Conservation (phyloP, 2,888 invertebrate genomes). For the Dryadula phaetusa region DNA sequence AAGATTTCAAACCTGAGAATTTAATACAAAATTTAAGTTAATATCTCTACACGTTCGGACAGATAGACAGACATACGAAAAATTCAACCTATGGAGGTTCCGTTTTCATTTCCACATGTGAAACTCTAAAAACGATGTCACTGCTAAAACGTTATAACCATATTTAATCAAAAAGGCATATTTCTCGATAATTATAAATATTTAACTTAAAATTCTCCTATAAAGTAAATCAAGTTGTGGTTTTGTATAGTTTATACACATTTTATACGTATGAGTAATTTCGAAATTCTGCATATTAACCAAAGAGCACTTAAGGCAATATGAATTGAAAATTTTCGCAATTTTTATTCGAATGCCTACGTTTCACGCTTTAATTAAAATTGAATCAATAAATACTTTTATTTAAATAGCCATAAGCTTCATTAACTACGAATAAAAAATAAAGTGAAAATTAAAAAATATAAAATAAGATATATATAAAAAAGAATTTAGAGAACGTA, state of each 20-base stretch:
- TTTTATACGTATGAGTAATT: constrained; percentile 32
- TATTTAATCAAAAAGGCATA: background rate
- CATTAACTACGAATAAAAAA: no score
- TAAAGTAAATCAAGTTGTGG: constrained; percentile 11
- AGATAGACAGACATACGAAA: no score
- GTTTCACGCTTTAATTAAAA: constrained; percentile 17
- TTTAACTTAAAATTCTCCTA: background rate
- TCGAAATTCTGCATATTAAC: constrained; percentile 33
- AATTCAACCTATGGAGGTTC: no score
- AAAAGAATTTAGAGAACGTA: no score
- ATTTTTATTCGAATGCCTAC: constrained; percentile 14
- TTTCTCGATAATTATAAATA: background rate
- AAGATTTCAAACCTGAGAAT: no score
- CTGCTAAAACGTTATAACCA: no score
- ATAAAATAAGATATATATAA: no score
- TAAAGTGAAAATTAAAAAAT: no score
- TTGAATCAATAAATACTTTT: background rate
- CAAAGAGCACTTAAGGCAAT: constrained; percentile 28
- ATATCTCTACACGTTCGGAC: no score
- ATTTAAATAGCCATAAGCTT: background rate
- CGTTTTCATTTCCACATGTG: no score
- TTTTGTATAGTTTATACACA: constrained; percentile 13
- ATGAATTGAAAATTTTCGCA: constrained; percentile 24
- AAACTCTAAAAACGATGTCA: no score
- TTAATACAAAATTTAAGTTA: no score